These are phyloP conservation scores for Xylota segnis DNA, from an alignment of 2,888 invertebrate species.

Conservation along the genomic window DNA sequence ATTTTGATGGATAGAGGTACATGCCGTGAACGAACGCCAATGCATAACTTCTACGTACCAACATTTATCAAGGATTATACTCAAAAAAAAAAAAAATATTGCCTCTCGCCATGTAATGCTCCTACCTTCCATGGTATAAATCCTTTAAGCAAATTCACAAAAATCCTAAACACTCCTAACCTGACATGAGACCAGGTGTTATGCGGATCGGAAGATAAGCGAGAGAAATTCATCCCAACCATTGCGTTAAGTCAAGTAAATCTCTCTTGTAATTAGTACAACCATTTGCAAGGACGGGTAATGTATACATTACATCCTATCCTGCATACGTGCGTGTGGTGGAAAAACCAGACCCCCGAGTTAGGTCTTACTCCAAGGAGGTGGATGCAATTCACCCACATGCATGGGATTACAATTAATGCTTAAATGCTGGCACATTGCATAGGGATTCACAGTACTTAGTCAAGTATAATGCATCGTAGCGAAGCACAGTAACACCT, in stretches of 20 bases:
- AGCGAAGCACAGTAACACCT: neutral
- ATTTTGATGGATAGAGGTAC: too few species aligned
- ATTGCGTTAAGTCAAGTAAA: neutral
- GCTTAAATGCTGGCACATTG: neutral
- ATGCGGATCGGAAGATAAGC: neutral
- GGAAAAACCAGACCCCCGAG: too few species aligned
- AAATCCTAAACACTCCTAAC: neutral
- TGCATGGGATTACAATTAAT: neutral
- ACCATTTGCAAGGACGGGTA: neutral
- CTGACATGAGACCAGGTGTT: neutral
- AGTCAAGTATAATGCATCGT: neutral
- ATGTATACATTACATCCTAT: neutral
- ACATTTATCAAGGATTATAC: too few species aligned
- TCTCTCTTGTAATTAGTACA: conserved; percentile 8
- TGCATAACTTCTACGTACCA: too few species aligned
- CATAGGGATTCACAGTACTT: conserved; percentile 1
- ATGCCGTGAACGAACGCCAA: too few species aligned
- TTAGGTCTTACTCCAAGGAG: neutral
- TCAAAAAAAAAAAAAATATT: too few species aligned
- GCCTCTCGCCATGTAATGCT: too few species aligned
- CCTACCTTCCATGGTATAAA: neutral
- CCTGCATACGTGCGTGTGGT: neutral
- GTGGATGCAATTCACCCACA: neutral
- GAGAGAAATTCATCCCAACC: neutral
- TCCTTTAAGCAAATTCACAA: neutral